Evolutionary conservation across 2,113 vertebrate genomes (phyloP), one percentile per base, ranked within the genome.

Genomic region (Saguinus imperator): DNA sequence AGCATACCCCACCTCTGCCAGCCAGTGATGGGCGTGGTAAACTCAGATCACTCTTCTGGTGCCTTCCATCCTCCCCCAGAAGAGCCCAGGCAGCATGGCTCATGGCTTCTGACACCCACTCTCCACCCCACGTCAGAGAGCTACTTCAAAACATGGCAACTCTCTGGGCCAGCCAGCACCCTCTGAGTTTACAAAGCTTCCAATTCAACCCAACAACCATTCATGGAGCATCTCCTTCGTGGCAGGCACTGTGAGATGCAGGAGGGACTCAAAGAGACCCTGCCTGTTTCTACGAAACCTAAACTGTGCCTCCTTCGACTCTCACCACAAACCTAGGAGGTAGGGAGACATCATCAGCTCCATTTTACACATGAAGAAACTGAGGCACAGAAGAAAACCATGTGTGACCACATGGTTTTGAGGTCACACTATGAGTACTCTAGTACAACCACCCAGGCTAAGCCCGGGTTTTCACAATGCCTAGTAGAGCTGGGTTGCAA

Each of bases 141-240:
- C n/a, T 17, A 6, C 20, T 61, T 45, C 55, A 25, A 29, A 48
- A 27, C 40, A 4, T 0, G 18, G 83, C 21, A 21, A 23, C 13
- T 6, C 40, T 32, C 48, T 35, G 72, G 35, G 9, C 2, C 0
- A 0, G 75, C 27, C 0, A 6, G 16, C 17, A 14, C 14, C 70
- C 27, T 1, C 66, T 13, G 17, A 12, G 29, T 21, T 55, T 10
- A 12, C 14, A 13, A 1, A 23, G 23, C 32, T 6, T 8, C 3
- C 11, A 3, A 2, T 45, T 75, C 72, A 13, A 1, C 1, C 4
- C 52, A 37, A 12, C 12, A 2, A 20, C 21, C 20, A 0, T 2
- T 11, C 5, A 9, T 0, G 0, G 7, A 5, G n/a, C 11, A 16
- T 8, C 80, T 4, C 14, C 14, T 0, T 0, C 0, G 0, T 21